Conservation (phyloP, 2,888 invertebrate species). For the Eutolmus rufibarbis region DNA sequence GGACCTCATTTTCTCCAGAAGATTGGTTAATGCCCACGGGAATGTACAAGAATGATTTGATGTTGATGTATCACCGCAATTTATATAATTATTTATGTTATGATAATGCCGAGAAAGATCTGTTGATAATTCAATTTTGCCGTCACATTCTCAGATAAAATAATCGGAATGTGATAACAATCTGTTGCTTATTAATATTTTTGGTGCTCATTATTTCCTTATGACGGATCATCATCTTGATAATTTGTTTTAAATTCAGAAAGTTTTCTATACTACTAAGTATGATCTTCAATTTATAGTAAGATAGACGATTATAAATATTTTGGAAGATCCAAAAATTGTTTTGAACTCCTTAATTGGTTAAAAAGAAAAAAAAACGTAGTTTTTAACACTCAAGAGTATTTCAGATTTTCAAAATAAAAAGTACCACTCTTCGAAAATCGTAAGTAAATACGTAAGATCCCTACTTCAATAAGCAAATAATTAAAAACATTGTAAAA, state of each 20-base stretch:
- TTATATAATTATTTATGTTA: neutral
- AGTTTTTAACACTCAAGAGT: too few species aligned
- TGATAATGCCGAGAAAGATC: neutral
- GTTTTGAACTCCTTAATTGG: too few species aligned
- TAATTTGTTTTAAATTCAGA: neutral
- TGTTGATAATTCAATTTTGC: neutral
- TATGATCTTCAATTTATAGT: neutral
- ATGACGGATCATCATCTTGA: neutral
- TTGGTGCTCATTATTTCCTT: neutral
- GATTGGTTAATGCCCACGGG: neutral
- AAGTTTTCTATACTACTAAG: neutral
- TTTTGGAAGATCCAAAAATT: too few species aligned
- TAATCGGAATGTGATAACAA: neutral
- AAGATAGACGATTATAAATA: too few species aligned
- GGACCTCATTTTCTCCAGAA: neutral
- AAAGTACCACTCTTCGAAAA: neutral
- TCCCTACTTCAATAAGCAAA: neutral
- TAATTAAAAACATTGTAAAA: neutral
- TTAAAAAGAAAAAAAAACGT: too few species aligned
- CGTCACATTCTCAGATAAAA: neutral
- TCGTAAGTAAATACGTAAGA: neutral
- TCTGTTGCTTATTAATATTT: neutral
- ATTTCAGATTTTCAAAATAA: neutral
- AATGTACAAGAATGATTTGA: neutral
- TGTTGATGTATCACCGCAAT: neutral